phyloP scores from a whole-genome alignment of 2,888 invertebrate genomes.

The Apoda limacodes region DNA sequence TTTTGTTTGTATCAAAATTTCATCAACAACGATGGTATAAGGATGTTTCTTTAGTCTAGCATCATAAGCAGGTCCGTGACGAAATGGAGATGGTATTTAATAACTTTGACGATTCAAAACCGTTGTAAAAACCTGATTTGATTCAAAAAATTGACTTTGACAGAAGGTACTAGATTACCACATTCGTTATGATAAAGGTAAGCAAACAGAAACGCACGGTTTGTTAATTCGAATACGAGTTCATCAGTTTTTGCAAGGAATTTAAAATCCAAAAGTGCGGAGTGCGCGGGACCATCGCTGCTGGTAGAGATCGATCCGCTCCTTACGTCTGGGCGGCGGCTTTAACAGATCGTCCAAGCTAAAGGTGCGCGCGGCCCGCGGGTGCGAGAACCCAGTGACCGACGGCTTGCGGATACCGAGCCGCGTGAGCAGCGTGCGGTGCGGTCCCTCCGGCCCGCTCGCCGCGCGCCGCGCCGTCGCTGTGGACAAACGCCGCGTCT shows the following conservation, averaged over 20 bases:
- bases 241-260: background rate
- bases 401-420: conserved; percentile 91
- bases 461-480: conserved; percentile 52
- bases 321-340: conserved; percentile 86
- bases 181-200: too few relatives aligned
- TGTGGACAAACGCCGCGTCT: conserved; percentile 18
- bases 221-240: too few relatives aligned
- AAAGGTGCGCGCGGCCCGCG: conserved; percentile 83
- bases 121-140: too few relatives aligned
- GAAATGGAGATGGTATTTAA: too few relatives aligned
- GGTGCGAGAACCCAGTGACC: conserved; percentile 83
- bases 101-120: too few relatives aligned
- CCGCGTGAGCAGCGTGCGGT: conserved; percentile 81
- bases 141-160: too few relatives aligned
- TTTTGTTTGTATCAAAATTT: too few relatives aligned
- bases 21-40: too few relatives aligned
- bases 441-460: conserved; percentile 45
- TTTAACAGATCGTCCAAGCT: conserved; percentile 91
- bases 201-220: too few relatives aligned
- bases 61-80: too few relatives aligned
- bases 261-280: conserved; percentile 30
- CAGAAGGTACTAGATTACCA: too few relatives aligned
- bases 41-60: too few relatives aligned
- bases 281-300: conserved; percentile 34
- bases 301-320: conserved; percentile 52